Evolutionary conservation across 2,113 vertebrate genomes (phyloP), one percentile per base, ranked within the genome.

Genomic region (Parus major): DNA sequence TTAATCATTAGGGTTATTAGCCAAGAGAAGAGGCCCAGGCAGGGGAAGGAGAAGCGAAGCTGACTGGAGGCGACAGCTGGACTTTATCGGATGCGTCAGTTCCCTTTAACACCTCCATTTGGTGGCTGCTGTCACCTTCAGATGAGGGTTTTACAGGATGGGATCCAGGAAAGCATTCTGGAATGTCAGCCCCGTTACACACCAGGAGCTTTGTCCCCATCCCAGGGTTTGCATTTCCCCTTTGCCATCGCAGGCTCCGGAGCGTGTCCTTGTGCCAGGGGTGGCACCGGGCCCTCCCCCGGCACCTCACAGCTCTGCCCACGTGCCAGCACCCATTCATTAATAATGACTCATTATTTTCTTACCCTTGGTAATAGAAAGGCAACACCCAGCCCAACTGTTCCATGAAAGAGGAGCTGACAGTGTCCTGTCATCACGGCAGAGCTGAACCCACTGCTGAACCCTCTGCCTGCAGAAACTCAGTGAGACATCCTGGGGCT

Each of bases 31-130:
- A 84, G 69, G 82, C 80, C 69, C 73, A 57, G 92, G 10, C 79
- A 86, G 61, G 90, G 88, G 81, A 68, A 73, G 5, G 84, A 46
- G 80, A 66, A 22, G 86, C 86, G 86, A 71, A 19, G 1, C 68
- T 88, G 95, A 90, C 92, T 95, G 93, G 64, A 96, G 95, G 88
- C 5, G 93, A 95, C 95, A 96, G 95, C 95, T 96, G 95, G 93
- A 94, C 92, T 95, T 96, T 84, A 82, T 96, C 42, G 49, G 90
- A 92, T 82, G 92, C 70, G 80, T 95, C 95, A 90, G 88, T 33
- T 91, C 95, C 66, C 90, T 93, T 96, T 93, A 94, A 94, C 95
- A 96, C 95, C 95, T 96, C 93, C 72, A 17, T 90, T 79, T 36
- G 27, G 73, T 72, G 90, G 93, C 92, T 97, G 95, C 95, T 95